These are phyloP conservation scores for Tupaia tana DNA, from an alignment of 2,113 vertebrate species.

Conservation along the genomic window DNA sequence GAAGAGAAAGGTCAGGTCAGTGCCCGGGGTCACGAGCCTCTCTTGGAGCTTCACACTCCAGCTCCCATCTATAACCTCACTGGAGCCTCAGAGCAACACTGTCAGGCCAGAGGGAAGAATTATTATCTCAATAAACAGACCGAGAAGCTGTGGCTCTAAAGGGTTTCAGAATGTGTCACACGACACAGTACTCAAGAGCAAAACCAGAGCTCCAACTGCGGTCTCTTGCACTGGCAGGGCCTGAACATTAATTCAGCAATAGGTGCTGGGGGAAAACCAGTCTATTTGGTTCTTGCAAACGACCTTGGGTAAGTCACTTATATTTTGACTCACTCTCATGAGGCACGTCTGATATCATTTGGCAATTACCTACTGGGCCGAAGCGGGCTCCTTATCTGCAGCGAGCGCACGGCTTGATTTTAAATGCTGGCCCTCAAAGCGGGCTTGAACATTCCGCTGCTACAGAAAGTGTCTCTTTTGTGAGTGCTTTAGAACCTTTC, in stretches of 20 bases:
- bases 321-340: neutral
- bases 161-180: neutral
- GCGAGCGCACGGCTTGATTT: neutral
- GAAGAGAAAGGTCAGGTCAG: neutral
- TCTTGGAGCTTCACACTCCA: neutral
- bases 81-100: neutral
- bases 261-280: neutral
- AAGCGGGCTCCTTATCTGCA: neutral
- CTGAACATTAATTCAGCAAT: too few relatives aligned
- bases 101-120: neutral
- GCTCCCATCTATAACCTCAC: neutral
- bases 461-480: neutral
- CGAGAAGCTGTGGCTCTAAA: neutral
- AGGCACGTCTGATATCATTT: neutral
- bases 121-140: accelerated
- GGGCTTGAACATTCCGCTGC: neutral
- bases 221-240: neutral
- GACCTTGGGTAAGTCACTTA: neutral
- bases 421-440: neutral
- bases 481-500: neutral
- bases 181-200: neutral
- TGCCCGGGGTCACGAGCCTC: too few relatives aligned
- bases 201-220: neutral
- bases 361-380: neutral
- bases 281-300: neutral